Conservation (phyloP, 2,797 vertebrate species). For the Squalus acanthias region DNA sequence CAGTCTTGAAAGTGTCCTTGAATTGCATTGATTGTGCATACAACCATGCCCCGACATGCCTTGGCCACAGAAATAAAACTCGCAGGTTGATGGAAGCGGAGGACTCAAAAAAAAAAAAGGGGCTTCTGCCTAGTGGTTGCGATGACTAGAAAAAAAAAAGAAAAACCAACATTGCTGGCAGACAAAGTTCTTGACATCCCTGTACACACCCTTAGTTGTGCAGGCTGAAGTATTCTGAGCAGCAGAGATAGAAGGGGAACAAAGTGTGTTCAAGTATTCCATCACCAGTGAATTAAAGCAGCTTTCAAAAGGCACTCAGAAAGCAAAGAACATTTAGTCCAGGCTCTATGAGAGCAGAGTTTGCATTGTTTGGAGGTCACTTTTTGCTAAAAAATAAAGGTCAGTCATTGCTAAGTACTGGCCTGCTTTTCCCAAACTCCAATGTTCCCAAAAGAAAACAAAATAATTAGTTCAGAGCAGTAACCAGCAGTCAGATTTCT, state of each 20-base stretch:
- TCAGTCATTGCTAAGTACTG: constrained; percentile 75
- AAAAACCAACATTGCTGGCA: constrained; percentile 48
- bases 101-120: constrained; percentile 42
- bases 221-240: constrained; percentile 69
- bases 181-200: constrained; percentile 50
- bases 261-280: constrained; percentile 76
- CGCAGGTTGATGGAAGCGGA: constrained; percentile 66
- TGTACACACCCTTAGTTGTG: constrained; percentile 66
- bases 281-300: constrained; percentile 76
- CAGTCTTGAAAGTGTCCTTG: constrained; percentile 71
- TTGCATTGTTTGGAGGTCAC: constrained; percentile 75
- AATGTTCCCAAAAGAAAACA: constrained; percentile 64
- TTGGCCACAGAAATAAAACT: constrained; percentile 61
- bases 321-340: constrained; percentile 79
- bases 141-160: constrained; percentile 57
- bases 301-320: constrained; percentile 97
- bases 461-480: constrained; percentile 58
- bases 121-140: constrained; percentile 59
- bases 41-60: constrained; percentile 68
- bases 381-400: constrained; percentile 67
- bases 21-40: constrained; percentile 98
- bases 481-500: constrained; percentile 64
- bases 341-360: constrained; percentile 88
- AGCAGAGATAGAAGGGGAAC: constrained; percentile 63
- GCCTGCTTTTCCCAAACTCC: constrained; percentile 73